Conservation (phyloP, 2,113 vertebrate genomes). For the Crotalus viridis region DNA sequence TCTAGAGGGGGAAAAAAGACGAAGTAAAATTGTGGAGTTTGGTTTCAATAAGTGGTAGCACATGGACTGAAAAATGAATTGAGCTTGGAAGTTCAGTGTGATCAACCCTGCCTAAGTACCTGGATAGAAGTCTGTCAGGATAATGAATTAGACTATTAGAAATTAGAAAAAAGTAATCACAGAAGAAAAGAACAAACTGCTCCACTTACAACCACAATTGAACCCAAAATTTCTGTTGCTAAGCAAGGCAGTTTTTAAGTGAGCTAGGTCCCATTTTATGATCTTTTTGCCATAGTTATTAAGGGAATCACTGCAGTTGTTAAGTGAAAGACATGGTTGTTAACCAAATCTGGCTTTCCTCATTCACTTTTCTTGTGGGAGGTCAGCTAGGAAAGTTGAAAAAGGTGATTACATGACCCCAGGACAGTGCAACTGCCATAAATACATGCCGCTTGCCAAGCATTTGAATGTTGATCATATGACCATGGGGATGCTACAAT, state of each 20-base stretch:
- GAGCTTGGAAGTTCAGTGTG: neutral
- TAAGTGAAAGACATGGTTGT: neutral
- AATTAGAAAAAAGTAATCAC: neutral
- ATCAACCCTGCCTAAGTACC: neutral
- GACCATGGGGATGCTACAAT: neutral
- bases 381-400: neutral
- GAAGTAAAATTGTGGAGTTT: neutral
- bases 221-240: neutral
- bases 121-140: neutral
- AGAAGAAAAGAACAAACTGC: neutral
- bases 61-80: neutral
- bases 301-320: neutral
- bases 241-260: neutral
- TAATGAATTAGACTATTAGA: neutral
- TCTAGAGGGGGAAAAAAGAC: neutral
- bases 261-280: neutral
- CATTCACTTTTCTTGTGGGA: neutral
- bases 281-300: neutral
- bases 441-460: neutral
- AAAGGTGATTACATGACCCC: neutral
- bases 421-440: neutral
- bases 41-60: neutral
- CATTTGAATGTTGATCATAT: neutral
- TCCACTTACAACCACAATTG: neutral
- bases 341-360: neutral